Conservation (phyloP, 2,113 vertebrate genomes). For the Callionymus lyra region DNA sequence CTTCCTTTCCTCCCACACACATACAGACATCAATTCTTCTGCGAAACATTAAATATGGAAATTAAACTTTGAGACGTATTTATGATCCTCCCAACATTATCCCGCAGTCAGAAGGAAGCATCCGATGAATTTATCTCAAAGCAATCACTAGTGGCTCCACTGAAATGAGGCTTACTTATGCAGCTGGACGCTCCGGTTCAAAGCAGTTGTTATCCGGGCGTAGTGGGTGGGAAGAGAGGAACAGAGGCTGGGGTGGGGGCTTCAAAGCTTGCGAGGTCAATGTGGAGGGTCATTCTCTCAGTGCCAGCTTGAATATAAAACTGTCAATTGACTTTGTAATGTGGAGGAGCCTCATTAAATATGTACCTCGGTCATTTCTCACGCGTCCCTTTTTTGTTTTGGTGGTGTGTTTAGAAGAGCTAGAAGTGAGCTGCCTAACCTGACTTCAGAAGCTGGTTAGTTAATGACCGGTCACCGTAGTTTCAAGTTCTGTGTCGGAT, state of each 20-base stretch:
- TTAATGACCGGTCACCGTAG: too few relatives aligned
- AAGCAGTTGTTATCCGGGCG: conserved; percentile 45
- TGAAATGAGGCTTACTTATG: conserved; percentile 60
- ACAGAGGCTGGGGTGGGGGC: conserved; percentile 9
- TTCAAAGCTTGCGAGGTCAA: conserved; percentile 66
- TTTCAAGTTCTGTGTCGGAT: too few relatives aligned
- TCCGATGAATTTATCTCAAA: conserved; percentile 61
- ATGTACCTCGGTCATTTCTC: conserved; percentile 47
- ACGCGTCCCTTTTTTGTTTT: conserved; percentile 40
- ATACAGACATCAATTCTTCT: too few relatives aligned
- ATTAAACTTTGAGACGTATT: too few relatives aligned
- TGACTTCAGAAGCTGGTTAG: too few relatives aligned
- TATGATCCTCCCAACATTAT: conserved; percentile 25
- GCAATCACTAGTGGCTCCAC: conserved; percentile 64
- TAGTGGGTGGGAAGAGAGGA: conserved; percentile 12
- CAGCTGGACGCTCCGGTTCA: conserved; percentile 57
- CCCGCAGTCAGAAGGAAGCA: conserved; percentile 44
- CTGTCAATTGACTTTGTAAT: conserved; percentile 65
- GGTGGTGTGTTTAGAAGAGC: conserved; percentile 28
- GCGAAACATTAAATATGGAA: too few relatives aligned
- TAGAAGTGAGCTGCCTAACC: too few relatives aligned
- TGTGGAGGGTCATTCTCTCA: conserved; percentile 53
- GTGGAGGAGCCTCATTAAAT: conserved; percentile 49
- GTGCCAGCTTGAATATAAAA: conserved; percentile 60
- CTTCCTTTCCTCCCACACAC: too few relatives aligned